phyloP scores from a whole-genome alignment of 2,113 vertebrate genomes.

The Dromaius novaehollandiae region DNA sequence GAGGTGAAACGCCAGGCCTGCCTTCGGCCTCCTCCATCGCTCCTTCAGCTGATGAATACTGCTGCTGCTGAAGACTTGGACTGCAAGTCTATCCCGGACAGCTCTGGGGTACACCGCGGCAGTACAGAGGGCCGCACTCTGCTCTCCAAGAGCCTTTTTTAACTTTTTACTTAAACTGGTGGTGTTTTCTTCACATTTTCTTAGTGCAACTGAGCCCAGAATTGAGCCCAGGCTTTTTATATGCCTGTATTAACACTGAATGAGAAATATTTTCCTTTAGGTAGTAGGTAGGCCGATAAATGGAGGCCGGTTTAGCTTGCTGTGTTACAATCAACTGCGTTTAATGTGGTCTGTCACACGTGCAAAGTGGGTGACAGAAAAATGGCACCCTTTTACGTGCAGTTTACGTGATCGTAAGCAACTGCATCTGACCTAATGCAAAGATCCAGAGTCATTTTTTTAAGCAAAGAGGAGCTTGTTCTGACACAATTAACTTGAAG shows the following conservation, averaged over 20 bases:
- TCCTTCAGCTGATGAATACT: background rate
- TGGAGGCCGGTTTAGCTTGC: background rate
- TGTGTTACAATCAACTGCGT: background rate
- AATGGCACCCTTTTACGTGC: background rate
- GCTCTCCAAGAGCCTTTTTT: background rate
- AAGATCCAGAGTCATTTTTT: background rate
- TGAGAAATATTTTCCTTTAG: background rate
- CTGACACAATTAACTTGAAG: background rate
- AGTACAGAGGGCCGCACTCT: background rate
- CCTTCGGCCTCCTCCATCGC: background rate
- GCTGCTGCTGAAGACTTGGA: background rate
- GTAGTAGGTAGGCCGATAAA: background rate
- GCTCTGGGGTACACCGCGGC: no score
- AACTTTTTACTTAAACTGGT: background rate
- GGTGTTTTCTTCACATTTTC: fast-evolving
- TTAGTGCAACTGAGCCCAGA: fast-evolving
- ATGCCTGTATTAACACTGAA: fast-evolving
- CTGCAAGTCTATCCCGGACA: background rate
- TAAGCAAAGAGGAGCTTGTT: background rate
- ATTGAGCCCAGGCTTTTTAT: background rate
- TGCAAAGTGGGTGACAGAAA: background rate
- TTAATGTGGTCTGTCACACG: fast-evolving
- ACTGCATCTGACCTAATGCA: background rate
- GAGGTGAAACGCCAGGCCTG: background rate
- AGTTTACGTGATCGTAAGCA: background rate